Base-by-base conservation (phyloP, 2,888 invertebrate genomes). In the Brachyopa scutellaris region DNA sequence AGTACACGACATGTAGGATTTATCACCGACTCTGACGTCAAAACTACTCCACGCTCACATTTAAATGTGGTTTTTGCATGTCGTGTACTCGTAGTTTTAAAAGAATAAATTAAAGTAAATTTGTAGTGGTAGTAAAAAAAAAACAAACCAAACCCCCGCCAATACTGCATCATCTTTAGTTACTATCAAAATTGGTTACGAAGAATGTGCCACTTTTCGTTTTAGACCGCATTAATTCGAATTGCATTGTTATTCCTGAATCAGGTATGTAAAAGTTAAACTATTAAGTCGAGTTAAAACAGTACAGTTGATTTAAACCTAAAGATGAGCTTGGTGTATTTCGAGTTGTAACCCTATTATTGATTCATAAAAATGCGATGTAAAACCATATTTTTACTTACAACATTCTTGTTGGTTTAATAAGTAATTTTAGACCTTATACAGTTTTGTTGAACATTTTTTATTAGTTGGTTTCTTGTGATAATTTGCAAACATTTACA, bases 361-460 rank as follows among this genome's bases (percentile, higher is more conserved):
- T 47, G 38, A 47, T 64, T 51, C 15, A 64, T 13, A 51, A 51
- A 66, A 49, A 40, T 21, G 26, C 11, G 36, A 53, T 42, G 29
- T 66, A 42, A 66, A 66, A 31, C 19, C 40, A 40, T 49, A 51
- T 49, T 51, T 40, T n/a, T 26, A 47, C 33, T 47, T 49, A 62
- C 47, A 36, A 36, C 47, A 13, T 47, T 36, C 47, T 62, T 36
- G 36, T 40, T 4, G 29, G 26, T 42, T 57, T 29, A 57, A 9
- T 57, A 29, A 40, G 29, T 15, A 40, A 57, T 66, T 38, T 66
- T 40, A 51, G 38, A 51, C 64, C 51, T 66, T 13, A 17, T 38
- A 36, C 49, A 47, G 36, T 66, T 38, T 66, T 51, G 40, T 51
- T 64, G 64, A 51, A 8, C 5, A 66, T 42, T 9, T 66, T 66